A percentile compares a stretch with the other conserved stretches of the same genome.
Evolutionary conservation across 2,888 invertebrate genomes (phyloP).

Genomic region (Apotomis capreana): DNA sequence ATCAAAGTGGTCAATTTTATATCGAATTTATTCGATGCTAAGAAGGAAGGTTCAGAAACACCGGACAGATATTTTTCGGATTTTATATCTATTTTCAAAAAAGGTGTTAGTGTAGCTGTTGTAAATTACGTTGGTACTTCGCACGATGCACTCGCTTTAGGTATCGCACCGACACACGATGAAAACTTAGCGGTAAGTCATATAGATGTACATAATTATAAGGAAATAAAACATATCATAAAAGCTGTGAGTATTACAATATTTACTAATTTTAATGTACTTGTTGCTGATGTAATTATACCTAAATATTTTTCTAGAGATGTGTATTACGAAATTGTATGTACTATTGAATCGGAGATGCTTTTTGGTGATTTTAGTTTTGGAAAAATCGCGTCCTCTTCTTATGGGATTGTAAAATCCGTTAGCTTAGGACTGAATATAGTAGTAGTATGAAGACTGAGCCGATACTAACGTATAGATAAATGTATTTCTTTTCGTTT

Average conservation of each 20-base stretch:
- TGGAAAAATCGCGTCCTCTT: constrained; percentile 81
- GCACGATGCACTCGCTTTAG: constrained; percentile 80
- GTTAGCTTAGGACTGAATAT: constrained; percentile 81
- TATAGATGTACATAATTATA: constrained; percentile 72
- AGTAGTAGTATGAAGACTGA: constrained; percentile 83
- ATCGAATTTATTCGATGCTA: constrained; percentile 69
- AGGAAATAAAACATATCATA: constrained; percentile 80
- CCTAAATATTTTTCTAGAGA: constrained; percentile 83
- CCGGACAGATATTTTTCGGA: constrained; percentile 70
- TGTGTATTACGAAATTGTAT: constrained; percentile 79
- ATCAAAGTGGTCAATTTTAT: constrained; percentile 68
- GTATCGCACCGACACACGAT: constrained; percentile 67
- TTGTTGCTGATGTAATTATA: constrained; percentile 79
- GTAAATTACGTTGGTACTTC: constrained; percentile 59
- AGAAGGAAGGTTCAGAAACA: constrained; percentile 56
- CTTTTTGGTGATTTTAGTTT: constrained; percentile 77
- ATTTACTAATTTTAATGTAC: constrained; percentile 79
- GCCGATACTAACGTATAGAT: constrained; percentile 79
- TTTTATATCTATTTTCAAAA: constrained; percentile 75
- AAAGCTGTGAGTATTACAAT: constrained; percentile 83
- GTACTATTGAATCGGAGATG: constrained; percentile 73
- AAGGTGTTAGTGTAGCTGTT: constrained; percentile 64
- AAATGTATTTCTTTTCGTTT: constrained; percentile 79
- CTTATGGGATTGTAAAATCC: constrained; percentile 81
- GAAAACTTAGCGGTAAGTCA: constrained; percentile 63